These are phyloP conservation scores for Marisa cornuarietis DNA, from an alignment of 1,140 invertebrate genomes.

Conservation along the genomic window DNA sequence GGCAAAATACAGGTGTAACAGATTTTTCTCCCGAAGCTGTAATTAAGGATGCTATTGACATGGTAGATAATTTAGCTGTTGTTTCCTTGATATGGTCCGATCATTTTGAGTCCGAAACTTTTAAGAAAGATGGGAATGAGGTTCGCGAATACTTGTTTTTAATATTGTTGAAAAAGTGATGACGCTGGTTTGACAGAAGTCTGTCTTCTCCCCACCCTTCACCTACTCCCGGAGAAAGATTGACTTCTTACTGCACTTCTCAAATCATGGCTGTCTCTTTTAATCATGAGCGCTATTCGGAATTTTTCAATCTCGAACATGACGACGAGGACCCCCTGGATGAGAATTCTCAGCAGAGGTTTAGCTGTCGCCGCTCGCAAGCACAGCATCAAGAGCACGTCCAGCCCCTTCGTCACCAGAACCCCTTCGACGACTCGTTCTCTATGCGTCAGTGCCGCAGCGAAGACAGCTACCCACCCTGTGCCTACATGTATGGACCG, in stretches of 20 bases:
- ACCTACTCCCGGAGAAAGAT: no score
- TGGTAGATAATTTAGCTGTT: background rate
- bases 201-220: no score
- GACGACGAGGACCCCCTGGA: background rate
- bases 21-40: background rate
- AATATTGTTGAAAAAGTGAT: background rate
- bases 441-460: background rate
- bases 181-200: background rate
- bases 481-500: background rate
- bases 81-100: background rate
- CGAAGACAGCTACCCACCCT: background rate
- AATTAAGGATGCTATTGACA: background rate
- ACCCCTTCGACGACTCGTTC: background rate
- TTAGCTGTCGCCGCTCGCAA: background rate
- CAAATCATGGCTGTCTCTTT: background rate
- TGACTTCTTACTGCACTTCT: no score
- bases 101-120: no score
- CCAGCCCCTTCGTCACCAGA: background rate
- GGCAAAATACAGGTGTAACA: background rate
- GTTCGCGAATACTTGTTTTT: background rate
- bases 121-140: background rate
- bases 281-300: background rate
- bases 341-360: background rate
- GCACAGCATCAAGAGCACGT: background rate
- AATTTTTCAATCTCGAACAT: background rate